phyloP scores from a whole-genome alignment of 2,797 vertebrate genomes.

The Ptychobarbus kaznakovi region DNA sequence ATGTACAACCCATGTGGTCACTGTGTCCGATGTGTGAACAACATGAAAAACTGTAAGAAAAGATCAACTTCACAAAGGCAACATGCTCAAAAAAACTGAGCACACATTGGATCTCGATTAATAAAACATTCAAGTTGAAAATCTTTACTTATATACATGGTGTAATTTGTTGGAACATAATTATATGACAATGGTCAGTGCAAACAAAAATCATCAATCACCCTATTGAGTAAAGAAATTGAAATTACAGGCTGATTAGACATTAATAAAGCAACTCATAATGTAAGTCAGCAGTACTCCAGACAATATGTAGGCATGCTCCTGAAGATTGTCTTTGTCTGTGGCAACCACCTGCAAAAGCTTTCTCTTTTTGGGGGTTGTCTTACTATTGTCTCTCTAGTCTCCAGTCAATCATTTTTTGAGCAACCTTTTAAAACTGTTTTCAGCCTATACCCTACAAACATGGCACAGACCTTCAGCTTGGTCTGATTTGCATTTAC shows the following conservation, averaged over 20 bases:
- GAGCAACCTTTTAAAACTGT: too few species aligned
- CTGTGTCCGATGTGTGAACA: neutral
- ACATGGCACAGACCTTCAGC: neutral
- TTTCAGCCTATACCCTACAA: neutral
- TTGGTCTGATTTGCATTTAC: neutral
- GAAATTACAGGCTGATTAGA: neutral
- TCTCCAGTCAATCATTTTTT: too few species aligned
- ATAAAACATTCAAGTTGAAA: too few species aligned
- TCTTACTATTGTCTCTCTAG: too few species aligned
- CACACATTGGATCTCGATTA: neutral
- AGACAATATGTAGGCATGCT: too few species aligned
- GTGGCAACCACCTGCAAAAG: too few species aligned
- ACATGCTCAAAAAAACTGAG: neutral
- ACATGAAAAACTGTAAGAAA: neutral
- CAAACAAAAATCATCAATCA: neutral
- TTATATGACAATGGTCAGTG: neutral
- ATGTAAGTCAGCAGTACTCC: too few species aligned
- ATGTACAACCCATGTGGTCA: neutral
- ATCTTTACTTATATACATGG: neutral
- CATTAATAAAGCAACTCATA: neutral
- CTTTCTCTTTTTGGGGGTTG: too few species aligned
- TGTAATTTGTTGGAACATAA: neutral
- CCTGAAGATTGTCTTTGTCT: too few species aligned
- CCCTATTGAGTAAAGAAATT: neutral
- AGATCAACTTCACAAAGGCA: neutral